These are phyloP conservation scores for Arion vulgaris DNA, from an alignment of 1,140 invertebrate genomes.

Conservation along the genomic window DNA sequence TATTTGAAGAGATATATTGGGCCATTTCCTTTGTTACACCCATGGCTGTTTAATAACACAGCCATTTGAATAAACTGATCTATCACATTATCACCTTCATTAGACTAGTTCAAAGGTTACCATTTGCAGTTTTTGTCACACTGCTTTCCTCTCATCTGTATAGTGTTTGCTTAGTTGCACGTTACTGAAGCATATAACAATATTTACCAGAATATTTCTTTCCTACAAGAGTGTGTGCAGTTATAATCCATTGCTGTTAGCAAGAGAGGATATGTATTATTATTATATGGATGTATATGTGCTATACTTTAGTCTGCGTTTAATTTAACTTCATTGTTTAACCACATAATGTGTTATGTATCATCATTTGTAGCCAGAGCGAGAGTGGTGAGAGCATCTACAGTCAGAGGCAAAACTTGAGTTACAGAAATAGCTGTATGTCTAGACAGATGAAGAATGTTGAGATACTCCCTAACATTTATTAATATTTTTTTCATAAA, in stretches of 20 bases:
- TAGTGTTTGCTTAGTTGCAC: slow-evolving; percentile 31
- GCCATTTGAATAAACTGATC: no score
- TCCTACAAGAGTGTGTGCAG: slow-evolving; percentile 25
- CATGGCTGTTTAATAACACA: no score
- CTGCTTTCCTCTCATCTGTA: slow-evolving; percentile 27
- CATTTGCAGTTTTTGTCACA: slow-evolving; percentile 35
- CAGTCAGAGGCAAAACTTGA: background rate
- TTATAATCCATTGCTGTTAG: slow-evolving; percentile 35
- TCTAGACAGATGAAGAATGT: background rate
- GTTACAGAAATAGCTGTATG: background rate
- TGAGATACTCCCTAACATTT: background rate
- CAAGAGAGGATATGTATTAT: slow-evolving; percentile 25
- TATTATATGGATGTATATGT: slow-evolving; percentile 35
- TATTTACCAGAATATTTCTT: slow-evolving; percentile 39
- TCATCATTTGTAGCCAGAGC: slow-evolving; percentile 15
- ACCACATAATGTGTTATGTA: slow-evolving; percentile 43
- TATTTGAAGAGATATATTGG: no score
- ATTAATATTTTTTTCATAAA: slow-evolving; percentile 17
- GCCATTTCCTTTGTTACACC: no score
- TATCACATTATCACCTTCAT: no score
- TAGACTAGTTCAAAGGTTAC: no score
- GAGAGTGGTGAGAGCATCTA: background rate
- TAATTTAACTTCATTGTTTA: slow-evolving; percentile 63
- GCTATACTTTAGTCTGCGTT: slow-evolving; percentile 17
- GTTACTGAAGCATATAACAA: slow-evolving; percentile 41